phyloP scores from a whole-genome alignment of 2,888 invertebrate species.

The Diploptera punctata region DNA sequence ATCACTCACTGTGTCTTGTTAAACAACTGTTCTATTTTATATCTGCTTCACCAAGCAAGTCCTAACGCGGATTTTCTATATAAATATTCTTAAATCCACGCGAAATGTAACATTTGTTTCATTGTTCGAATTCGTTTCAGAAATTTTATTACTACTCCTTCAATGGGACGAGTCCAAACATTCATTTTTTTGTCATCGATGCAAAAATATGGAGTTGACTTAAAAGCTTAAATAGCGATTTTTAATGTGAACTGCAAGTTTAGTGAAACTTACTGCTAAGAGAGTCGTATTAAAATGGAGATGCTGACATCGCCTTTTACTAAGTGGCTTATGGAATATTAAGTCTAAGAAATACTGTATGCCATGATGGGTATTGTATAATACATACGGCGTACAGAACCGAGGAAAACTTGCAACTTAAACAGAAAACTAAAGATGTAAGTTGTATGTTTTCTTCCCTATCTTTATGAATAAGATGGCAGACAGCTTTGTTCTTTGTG shows the following conservation, averaged over 20 bases:
- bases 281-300: slow-evolving; percentile 1
- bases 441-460: background rate
- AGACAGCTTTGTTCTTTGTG: background rate
- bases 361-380: background rate
- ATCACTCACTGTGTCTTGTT: too few relatives aligned
- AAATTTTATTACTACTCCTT: too few relatives aligned
- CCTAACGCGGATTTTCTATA: too few relatives aligned
- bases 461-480: too few relatives aligned
- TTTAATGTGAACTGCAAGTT: background rate
- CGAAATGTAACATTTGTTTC: too few relatives aligned
- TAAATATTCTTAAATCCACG: too few relatives aligned
- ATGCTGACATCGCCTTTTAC: slow-evolving; percentile 23
- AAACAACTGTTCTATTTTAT: too few relatives aligned
- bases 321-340: slow-evolving; percentile 27
- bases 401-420: too few relatives aligned
- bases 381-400: too few relatives aligned
- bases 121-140: too few relatives aligned
- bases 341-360: slow-evolving; percentile 5
- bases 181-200: background rate
- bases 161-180: background rate
- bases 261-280: background rate
- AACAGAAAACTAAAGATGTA: background rate
- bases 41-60: too few relatives aligned
- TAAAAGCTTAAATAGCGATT: background rate
- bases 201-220: slow-evolving; percentile 11